Base-by-base conservation (phyloP, 2,113 vertebrate genomes). In the Kryptolebias marmoratus region DNA sequence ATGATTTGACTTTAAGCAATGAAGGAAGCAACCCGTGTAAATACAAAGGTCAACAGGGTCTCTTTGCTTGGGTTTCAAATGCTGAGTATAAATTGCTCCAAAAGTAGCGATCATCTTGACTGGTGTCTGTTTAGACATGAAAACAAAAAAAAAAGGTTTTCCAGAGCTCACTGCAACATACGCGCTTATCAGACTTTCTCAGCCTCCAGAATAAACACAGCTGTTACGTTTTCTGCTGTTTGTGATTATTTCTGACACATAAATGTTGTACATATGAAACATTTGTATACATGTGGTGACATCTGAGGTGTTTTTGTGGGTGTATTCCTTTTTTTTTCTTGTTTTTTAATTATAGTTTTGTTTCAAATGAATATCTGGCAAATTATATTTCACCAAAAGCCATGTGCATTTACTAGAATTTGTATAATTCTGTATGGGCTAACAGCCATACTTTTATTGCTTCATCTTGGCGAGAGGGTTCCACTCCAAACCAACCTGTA, bases 201-300 rank as follows among this genome's bases (percentile, higher is more conserved):
- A 77, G 42, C 68, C 80, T 59, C 3, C 66, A 69, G 69, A 80
- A 80, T 86, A 89, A 92, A 90, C 87, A 92, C 89, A 92, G 88
- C 89, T 89, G 87, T 89, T 86, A 82, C 9, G 5, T 75, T 63
- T 84, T 77, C 71, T 73, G 67, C 75, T 77, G 71, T 82, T 64
- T 82, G 78, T 83, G 67, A 83, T 86, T 81, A 69, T 86, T 82
- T 91, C 72, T 73, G 78, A 88, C 84, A 55, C 36, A 71, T 76
- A 71, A 82, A 77, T 82, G 81, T 86, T 88, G 87, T 90, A 79
- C 71, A 91, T 83, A 89, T 32, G 11, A 53, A 65, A 79, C 63
- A 45, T 83, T 86, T 85, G 83, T 85, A 84, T 81, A 87, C 66
- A 59, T 82, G 83, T 62, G 57, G 59, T 70, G 58, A 83, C 64